These are phyloP conservation scores for Zaprionus ghesquierei DNA, from an alignment of 1,140 invertebrate species.

Conservation along the genomic window DNA sequence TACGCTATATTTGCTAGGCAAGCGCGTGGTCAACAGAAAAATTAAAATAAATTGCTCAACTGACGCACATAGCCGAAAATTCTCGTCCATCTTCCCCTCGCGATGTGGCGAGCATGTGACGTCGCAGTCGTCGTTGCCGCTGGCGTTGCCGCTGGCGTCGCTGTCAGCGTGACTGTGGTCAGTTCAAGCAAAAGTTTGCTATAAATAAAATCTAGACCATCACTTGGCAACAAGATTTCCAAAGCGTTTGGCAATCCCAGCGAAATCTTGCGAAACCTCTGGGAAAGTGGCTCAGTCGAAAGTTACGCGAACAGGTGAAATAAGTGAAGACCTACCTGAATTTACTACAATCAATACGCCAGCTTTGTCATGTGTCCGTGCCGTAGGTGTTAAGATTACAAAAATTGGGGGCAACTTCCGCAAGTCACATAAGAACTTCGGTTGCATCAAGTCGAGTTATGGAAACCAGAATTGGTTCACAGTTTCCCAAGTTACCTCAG, in stretches of 20 bases:
- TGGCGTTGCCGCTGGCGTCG: too few relatives aligned
- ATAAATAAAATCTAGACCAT: conserved; percentile 20
- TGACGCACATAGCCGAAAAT: conserved; percentile 49
- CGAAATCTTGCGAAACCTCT: conserved; percentile 18
- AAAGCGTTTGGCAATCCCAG: conserved; percentile 4
- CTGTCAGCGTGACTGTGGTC: conserved; percentile 64
- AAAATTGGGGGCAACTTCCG: background rate
- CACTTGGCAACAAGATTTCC: conserved; percentile 58
- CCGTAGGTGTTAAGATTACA: conserved; percentile 1
- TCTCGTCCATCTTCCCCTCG: conserved; percentile 13
- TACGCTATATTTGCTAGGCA: background rate
- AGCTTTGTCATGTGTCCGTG: conserved; percentile 11
- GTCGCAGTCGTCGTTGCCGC: conserved; percentile 9
- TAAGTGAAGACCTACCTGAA: background rate
- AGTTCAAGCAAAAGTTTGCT: conserved; percentile 42
- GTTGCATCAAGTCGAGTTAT: background rate
- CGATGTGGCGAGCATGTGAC: conserved; percentile 26
- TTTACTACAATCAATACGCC: background rate
- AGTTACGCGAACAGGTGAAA: conserved; percentile 14
- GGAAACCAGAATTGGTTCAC: background rate
- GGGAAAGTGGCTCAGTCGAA: conserved; percentile 24
- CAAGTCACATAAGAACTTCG: background rate
- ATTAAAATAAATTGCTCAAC: conserved; percentile 60
- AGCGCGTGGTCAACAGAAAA: conserved; percentile 62
- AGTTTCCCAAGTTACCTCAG: background rate